These are phyloP conservation scores for Sphaerophoria taeniata DNA, from an alignment of 2,888 invertebrate species.

Conservation along the genomic window DNA sequence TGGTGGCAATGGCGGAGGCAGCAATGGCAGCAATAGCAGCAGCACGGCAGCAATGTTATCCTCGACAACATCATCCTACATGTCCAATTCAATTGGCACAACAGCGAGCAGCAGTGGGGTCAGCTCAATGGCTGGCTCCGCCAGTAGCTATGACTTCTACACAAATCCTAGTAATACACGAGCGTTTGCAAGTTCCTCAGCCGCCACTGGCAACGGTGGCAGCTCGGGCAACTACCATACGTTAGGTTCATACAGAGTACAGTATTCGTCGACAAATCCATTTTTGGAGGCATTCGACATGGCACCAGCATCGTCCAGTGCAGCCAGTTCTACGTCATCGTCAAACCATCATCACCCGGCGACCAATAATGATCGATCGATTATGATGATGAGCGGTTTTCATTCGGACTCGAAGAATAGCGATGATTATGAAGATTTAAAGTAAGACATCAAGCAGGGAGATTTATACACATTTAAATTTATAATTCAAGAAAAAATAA, in stretches of 20 bases:
- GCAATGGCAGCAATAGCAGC: constrained; percentile 67
- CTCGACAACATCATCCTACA: constrained; percentile 77
- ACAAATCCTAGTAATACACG: constrained; percentile 76
- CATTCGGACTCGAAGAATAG: constrained; percentile 82
- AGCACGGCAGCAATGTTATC: constrained; percentile 75
- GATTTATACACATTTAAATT: constrained; percentile 48
- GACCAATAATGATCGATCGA: constrained; percentile 71
- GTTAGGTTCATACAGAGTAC: constrained; percentile 82
- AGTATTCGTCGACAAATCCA: constrained; percentile 83
- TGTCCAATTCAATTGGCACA: constrained; percentile 77
- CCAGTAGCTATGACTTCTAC: constrained; percentile 82
- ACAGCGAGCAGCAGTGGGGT: constrained; percentile 82
- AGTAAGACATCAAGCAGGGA: constrained; percentile 76
- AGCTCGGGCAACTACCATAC: constrained; percentile 82
- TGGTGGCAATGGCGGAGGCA: constrained; percentile 75
- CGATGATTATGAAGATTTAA: constrained; percentile 82
- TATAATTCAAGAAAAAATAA: constrained; percentile 9
- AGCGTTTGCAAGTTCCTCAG: constrained; percentile 72
- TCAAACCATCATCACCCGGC: background rate
- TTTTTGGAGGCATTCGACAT: constrained; percentile 83
- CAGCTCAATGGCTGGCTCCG: constrained; percentile 82
- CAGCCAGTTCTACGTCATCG: constrained; percentile 26
- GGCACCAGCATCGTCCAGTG: constrained; percentile 67
- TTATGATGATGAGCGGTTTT: constrained; percentile 80
- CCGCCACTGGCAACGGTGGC: constrained; percentile 73